Conservation (phyloP, 2,888 invertebrate genomes). For the Melikaiella ostensackeni region DNA sequence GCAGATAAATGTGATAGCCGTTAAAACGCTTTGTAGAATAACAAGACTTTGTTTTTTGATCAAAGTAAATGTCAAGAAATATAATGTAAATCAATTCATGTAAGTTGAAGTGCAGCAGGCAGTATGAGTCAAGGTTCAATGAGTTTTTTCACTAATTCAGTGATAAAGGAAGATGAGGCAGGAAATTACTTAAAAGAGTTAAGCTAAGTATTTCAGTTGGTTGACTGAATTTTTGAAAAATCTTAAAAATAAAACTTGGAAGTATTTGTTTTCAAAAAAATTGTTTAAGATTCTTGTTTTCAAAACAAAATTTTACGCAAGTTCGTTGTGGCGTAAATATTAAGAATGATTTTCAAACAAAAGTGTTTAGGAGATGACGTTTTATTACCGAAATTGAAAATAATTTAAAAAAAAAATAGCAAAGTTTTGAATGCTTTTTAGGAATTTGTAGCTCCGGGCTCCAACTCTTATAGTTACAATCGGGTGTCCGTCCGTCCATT, state of each 20-base stretch:
- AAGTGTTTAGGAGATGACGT: not conserved
- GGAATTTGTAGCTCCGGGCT: too few relatives aligned
- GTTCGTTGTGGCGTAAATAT: not conserved
- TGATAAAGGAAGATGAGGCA: not conserved
- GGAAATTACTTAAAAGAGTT: not conserved
- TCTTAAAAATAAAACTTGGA: not conserved
- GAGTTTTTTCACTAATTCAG: not conserved
- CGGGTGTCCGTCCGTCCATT: too few relatives aligned
- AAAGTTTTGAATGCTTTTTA: too few relatives aligned
- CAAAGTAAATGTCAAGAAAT: not conserved
- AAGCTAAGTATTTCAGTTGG: not conserved
- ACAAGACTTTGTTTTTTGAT: not conserved
- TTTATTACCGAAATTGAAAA: too few relatives aligned
- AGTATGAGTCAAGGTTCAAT: not conserved
- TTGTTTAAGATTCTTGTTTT: not conserved
- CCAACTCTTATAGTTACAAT: too few relatives aligned
- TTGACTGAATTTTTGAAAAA: not conserved
- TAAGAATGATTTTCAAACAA: not conserved
- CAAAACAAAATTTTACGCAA: not conserved
- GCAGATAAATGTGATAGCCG: not conserved
- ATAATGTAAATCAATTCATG: not conserved
- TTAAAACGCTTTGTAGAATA: not conserved
- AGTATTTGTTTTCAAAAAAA: not conserved
- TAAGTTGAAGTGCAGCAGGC: not conserved
- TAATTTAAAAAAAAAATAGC: too few relatives aligned